Evolutionary conservation across 2,888 invertebrate genomes (phyloP).

Genomic region (Aricia artaxerxes): DNA sequence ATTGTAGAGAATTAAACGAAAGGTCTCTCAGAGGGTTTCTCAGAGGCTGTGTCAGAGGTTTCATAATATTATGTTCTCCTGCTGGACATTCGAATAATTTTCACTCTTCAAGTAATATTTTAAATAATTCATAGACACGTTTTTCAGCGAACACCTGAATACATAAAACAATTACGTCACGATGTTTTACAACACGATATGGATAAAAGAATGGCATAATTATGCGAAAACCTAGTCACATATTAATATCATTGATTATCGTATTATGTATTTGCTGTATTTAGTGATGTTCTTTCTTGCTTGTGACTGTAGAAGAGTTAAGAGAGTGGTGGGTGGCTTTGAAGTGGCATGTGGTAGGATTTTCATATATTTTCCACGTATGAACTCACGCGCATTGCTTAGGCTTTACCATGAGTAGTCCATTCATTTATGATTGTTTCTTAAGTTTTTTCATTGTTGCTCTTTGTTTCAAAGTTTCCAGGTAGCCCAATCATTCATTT

Average conservation of each 20-base stretch:
- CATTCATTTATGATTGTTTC: background rate
- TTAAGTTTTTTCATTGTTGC: background rate
- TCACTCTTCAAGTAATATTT: background rate
- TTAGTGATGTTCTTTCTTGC: conserved; percentile 27
- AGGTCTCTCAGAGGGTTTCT: too few relatives aligned
- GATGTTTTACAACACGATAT: conserved; percentile 48
- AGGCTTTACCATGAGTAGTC: background rate
- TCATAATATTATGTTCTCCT: too few relatives aligned
- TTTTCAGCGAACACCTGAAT: conserved; percentile 39
- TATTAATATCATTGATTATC: conserved; percentile 34
- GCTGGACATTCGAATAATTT: too few relatives aligned
- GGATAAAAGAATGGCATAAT: conserved; percentile 35
- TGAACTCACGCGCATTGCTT: background rate
- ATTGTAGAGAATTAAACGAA: too few relatives aligned
- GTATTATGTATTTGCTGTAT: conserved; percentile 34
- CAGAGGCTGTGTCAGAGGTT: too few relatives aligned
- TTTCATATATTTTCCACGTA: conserved; percentile 36
- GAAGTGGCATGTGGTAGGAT: conserved; percentile 63
- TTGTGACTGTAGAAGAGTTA: conserved; percentile 54
- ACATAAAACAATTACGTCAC: conserved; percentile 49
- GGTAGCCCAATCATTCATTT: background rate
- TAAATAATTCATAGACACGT: background rate
- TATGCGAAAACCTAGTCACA: conserved; percentile 34
- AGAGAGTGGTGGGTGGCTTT: conserved; percentile 61
- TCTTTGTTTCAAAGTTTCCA: background rate